Evolutionary conservation across 2,113 vertebrate genomes (phyloP), one percentile per base, ranked within the genome.

Genomic region (Callocephalon fimbriatum): DNA sequence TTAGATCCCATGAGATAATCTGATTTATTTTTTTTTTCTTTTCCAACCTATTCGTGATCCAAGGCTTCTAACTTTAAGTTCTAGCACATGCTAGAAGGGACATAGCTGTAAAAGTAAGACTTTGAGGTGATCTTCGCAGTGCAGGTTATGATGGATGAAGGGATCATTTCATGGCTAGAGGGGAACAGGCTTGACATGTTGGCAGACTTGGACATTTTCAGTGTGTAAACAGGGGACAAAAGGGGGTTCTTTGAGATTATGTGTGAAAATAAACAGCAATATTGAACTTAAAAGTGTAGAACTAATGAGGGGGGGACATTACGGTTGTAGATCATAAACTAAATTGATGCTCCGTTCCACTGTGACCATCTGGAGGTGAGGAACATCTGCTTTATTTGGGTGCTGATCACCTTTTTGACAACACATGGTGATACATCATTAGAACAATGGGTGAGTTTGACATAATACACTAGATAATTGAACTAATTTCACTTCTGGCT

Each of bases 241-340:
- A 87, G 66, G 56, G 63, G 77, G 67, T 88, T 90, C 47, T 56
- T 78, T 54, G 38, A 92, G 71, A 51, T 63, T 37, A 53, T 40
- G 32, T 35, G 15, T 71, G 48, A 84, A 86, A 73, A 90, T 84
- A 66, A 96, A 87, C 17, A 81, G 65, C 19, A 35, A 65, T 81
- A 63, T 61, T 59, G 56, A 84, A 83, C 50, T n/a, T 84, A 50
- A 58, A 91, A 38, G 40, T 77, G 62, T 81, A 62, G 65, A 90
- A 87, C 51, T 88, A 78, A 56, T 27, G 38, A 58, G 20, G 66
- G 16, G 15, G 25, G 4, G 26, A 74, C 61, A 80, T 38, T 53
- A 27, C 1, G 0, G 9, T 37, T 70, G 50, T 72, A 77, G 73
- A 50, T 81, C 50, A 59, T 62, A 74, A 87, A 14, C 22, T 75